Evolutionary conservation across 2,113 vertebrate genomes (phyloP), one percentile per base, ranked within the genome.

Genomic region (Pachycephala philippinensis): DNA sequence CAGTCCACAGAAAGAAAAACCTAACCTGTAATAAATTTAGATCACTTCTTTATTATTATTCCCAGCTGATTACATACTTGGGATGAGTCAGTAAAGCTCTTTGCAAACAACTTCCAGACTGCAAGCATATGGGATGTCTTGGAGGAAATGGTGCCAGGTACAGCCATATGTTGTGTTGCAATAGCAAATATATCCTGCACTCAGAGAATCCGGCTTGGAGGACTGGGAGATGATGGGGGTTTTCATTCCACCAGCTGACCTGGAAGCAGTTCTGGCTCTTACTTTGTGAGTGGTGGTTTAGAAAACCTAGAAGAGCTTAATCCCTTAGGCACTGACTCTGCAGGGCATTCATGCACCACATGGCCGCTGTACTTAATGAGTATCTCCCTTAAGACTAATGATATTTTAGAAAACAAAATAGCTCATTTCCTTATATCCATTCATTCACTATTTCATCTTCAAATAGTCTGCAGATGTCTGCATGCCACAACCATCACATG

Each of bases 101-200:
- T 21, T 49, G 59, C 68, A 91, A 96, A 82, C 85, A 92, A 54
- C 35, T 87, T 71, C 26, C 78, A 94, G 77, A 93, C 54, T 83
- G 63, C 35, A 84, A 87, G 40, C 90, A 95, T 79, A 95, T 87
- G 90, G 90, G 75, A 53, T 35, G 82, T 61, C 90, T 95, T 89
- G 68, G 84, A 91, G 61, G 70, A 94, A 85, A 61, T 19, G 45
- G 70, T 94, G 93, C 94, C 87, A 95, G 57, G 49, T 82, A 79
- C 47, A 68, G 56, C 65, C 91, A 81, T 92, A 87, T 93, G 93
- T 10, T 69, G 61, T 35, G 52, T 17, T 80, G 61, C 75, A 91
- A 37, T 11, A 85, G 70, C 75, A 76, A 87, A 93, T 64, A 40
- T 7, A 84, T 72, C 79, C 75, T 0, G 0, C 16, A 7, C 20